Evolutionary conservation across 2,888 invertebrate genomes (phyloP).

Genomic region (Polyommatus iphigenia): DNA sequence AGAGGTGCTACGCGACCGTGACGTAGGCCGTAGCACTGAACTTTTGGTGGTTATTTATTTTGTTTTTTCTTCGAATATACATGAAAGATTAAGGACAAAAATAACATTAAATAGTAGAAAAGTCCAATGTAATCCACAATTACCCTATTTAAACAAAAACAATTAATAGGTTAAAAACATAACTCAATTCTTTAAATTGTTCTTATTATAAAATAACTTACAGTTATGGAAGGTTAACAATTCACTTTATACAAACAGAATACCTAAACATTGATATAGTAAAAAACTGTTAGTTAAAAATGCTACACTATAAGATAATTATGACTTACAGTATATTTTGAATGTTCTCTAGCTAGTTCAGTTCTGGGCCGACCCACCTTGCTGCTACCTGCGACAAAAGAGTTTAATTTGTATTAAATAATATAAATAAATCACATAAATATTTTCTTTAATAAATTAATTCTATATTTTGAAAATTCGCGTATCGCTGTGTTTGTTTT

Average conservation of each 20-base stretch:
- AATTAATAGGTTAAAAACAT: not conserved
- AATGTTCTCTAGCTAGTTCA: slow-evolving; percentile 34
- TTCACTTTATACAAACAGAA: slow-evolving; percentile 25
- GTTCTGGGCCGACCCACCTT: slow-evolving; percentile 19
- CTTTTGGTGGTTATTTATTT: not conserved
- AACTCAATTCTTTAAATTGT: not conserved
- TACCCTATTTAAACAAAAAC: not conserved
- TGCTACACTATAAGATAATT: slow-evolving; percentile 3
- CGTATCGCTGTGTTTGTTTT: no score
- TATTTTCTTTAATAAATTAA: no score
- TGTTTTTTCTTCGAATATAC: not conserved
- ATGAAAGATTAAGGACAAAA: not conserved
- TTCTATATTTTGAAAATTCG: no score
- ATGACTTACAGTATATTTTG: slow-evolving; percentile 20
- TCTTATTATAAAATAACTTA: not conserved
- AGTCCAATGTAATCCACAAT: not conserved
- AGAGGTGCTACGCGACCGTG: not conserved
- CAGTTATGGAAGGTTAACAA: slow-evolving; percentile 6
- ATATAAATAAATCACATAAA: not conserved
- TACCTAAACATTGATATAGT: slow-evolving; percentile 23
- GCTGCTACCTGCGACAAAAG: slow-evolving; percentile 39
- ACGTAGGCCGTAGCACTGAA: not conserved
- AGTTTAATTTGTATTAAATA: not conserved
- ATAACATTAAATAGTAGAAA: not conserved
- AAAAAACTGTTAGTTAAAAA: slow-evolving; percentile 26